phyloP scores from a whole-genome alignment of 2,797 vertebrate genomes.

The Sebastes nivosus region DNA sequence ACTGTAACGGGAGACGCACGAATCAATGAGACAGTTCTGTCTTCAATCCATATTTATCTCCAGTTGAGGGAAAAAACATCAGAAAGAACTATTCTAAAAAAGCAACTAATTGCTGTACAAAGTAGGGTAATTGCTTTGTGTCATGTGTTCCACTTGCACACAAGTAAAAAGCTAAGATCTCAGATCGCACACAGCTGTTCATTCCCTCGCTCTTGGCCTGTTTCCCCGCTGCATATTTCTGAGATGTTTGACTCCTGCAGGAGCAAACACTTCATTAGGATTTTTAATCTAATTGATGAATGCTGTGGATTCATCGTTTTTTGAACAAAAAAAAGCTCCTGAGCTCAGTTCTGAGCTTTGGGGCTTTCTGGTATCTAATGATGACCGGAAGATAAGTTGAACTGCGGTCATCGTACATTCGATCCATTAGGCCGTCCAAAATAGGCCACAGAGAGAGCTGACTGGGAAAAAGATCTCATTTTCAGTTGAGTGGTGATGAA shows the following conservation, averaged over 20 bases:
- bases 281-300: constrained; percentile 50
- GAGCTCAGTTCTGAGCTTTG: not conserved
- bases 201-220: constrained; percentile 60
- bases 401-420: constrained; percentile 72
- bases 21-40: constrained; percentile 85
- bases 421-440: constrained; percentile 78
- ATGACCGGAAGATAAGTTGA: constrained; percentile 67
- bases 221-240: constrained; percentile 63
- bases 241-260: constrained; percentile 52
- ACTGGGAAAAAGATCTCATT: constrained; percentile 82
- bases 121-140: constrained; percentile 83
- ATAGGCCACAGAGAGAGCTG: constrained; percentile 81
- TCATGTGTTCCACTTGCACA: constrained; percentile 75
- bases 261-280: constrained; percentile 53
- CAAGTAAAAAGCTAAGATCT: constrained; percentile 71
- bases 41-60: constrained; percentile 84
- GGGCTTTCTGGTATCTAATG: constrained; percentile 34
- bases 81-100: constrained; percentile 81
- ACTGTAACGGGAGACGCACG: constrained; percentile 81
- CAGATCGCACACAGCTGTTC: constrained; percentile 72
- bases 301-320: constrained; percentile 24
- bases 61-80: constrained; percentile 78
- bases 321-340: constrained; percentile 6
- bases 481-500: constrained; percentile 82
- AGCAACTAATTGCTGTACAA: constrained; percentile 82